These are phyloP conservation scores for Cepaea nemoralis DNA, from an alignment of 1,140 invertebrate species.

Conservation along the genomic window DNA sequence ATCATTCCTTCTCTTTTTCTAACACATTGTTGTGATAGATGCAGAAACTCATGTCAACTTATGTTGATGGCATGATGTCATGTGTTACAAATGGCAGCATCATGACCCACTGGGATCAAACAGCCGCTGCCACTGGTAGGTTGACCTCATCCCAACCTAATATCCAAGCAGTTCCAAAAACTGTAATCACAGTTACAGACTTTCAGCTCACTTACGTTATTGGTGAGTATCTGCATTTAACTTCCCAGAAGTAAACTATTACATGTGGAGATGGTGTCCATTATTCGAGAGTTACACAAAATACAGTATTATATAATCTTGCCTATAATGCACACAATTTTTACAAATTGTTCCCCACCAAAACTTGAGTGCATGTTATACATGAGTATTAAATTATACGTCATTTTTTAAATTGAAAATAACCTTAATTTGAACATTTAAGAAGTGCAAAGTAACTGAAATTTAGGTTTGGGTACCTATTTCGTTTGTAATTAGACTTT, in stretches of 20 bases:
- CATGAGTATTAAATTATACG: no score
- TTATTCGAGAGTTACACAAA: no score
- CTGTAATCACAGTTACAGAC: slow-evolving; percentile 68
- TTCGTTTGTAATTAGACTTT: no score
- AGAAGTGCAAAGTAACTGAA: no score
- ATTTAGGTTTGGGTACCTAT: no score
- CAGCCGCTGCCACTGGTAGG: slow-evolving; percentile 76
- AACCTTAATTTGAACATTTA: no score
- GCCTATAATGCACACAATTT: no score
- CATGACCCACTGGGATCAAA: slow-evolving; percentile 75
- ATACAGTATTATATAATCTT: no score
- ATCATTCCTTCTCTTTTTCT: no score
- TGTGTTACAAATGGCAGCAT: slow-evolving; percentile 71
- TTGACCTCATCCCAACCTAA: slow-evolving; percentile 76
- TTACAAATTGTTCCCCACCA: no score
- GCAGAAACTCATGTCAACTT: slow-evolving; percentile 76
- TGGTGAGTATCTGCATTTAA: slow-evolving; percentile 48
- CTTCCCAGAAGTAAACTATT: not conserved
- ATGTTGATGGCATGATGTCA: slow-evolving; percentile 74
- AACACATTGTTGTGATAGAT: slow-evolving; percentile 60
- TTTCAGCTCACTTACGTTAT: slow-evolving; percentile 54
- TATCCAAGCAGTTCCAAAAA: slow-evolving; percentile 76
- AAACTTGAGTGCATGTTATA: no score
- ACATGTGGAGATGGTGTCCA: not conserved
- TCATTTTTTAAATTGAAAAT: no score